These are phyloP conservation scores for Heterotis niloticus DNA, from an alignment of 2,113 vertebrate genomes.

Conservation along the genomic window DNA sequence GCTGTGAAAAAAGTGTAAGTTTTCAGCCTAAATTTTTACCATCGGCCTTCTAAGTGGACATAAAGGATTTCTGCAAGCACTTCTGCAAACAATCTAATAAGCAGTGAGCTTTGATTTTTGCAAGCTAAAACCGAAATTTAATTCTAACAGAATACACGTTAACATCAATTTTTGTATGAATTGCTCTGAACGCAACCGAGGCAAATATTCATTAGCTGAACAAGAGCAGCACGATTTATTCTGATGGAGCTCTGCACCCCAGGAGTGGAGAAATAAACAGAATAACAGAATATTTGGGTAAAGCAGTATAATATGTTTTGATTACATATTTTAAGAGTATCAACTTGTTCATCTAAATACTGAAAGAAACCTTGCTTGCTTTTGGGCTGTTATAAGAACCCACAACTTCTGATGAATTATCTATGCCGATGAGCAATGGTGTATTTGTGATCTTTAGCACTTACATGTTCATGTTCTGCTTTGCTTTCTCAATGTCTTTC, in stretches of 20 bases:
- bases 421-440: no score
- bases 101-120: constrained; percentile 1
- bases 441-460: constrained; percentile 27
- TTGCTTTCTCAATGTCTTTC: constrained; percentile 83
- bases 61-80: neutral
- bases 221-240: neutral
- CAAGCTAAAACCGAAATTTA: neutral
- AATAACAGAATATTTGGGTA: neutral
- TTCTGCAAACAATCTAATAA: neutral
- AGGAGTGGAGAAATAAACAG: no score
- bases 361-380: no score
- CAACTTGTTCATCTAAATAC: no score
- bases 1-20: neutral
- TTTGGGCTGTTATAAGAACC: neutral
- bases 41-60: no score
- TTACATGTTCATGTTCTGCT: constrained; percentile 84
- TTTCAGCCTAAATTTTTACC: neutral
- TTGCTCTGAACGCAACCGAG: neutral
- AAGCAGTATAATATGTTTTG: neutral
- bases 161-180: neutral
- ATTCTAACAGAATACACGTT: neutral
- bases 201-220: neutral
- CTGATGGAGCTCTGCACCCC: neutral
- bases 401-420: no score
- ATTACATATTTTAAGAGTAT: no score